These are phyloP conservation scores for Palythoa grandis DNA, from an alignment of 92 coral and sea anemone species.

Conservation along the genomic window DNA sequence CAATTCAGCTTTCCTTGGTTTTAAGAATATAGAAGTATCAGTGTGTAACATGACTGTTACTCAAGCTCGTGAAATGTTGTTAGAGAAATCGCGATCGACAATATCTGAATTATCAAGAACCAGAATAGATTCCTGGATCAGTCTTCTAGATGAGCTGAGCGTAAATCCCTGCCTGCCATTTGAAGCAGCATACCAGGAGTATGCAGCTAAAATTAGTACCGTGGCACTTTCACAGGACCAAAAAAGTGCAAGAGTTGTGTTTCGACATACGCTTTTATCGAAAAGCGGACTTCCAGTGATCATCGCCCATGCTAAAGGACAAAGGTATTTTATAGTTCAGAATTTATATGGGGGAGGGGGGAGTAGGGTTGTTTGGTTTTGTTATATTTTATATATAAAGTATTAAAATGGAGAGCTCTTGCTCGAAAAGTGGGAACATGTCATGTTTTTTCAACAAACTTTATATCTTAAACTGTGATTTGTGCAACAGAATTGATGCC, in stretches of 20 bases:
- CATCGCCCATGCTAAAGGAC: constrained; percentile 23
- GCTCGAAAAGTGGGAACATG: constrained; percentile 9
- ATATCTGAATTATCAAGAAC: constrained; percentile 39
- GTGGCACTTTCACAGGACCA: constrained; percentile 38
- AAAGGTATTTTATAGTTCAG: constrained; percentile 8
- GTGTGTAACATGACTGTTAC: constrained; percentile 7
- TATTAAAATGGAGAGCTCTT: constrained; percentile 11
- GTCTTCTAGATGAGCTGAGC: constrained; percentile 43
- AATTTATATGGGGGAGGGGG: constrained; percentile 31
- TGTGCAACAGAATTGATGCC: constrained; percentile 8
- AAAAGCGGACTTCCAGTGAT: constrained; percentile 48
- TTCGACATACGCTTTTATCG: constrained; percentile 46
- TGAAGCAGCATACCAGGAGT: constrained; percentile 36
- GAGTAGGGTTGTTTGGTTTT: constrained; percentile 22
- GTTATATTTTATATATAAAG: constrained; percentile 30
- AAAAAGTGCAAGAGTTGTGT: constrained; percentile 35
- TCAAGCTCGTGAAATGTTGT: constrained; percentile 26
- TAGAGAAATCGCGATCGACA: constrained; percentile 21
- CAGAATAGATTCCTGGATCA: constrained; percentile 30
- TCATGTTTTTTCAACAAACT: constrained; percentile 5
- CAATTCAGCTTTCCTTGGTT: constrained; percentile 13
- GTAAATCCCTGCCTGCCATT: constrained; percentile 37
- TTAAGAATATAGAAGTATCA: constrained; percentile 1
- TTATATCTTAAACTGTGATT: constrained; percentile 4
- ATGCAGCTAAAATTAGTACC: constrained; percentile 22